These are phyloP conservation scores for Melanaphis sacchari DNA, from an alignment of 1,140 invertebrate genomes.

Conservation along the genomic window DNA sequence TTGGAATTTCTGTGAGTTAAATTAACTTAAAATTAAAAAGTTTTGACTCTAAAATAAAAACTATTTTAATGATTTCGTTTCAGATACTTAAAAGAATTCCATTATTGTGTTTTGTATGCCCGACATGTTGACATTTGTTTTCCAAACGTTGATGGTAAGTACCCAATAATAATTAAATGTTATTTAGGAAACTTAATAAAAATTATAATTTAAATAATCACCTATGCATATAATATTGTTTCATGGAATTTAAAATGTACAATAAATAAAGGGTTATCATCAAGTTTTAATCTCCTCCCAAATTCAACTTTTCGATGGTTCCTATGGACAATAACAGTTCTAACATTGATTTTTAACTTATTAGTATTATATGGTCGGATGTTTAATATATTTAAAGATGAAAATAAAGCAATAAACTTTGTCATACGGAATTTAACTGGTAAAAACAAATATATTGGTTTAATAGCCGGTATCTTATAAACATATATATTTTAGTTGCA, in stretches of 20 bases:
- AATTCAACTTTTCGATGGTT: conserved; percentile 71
- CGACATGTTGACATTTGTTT: conserved; percentile 70
- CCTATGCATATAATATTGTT: not conserved
- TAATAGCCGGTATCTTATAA: too few relatives aligned
- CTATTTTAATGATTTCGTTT: conserved; percentile 61
- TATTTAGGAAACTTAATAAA: not conserved
- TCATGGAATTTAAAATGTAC: not conserved
- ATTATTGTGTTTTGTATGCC: conserved; percentile 72
- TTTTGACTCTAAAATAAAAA: not conserved
- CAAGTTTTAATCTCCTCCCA: conserved; percentile 72
- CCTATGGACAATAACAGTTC: conserved; percentile 76
- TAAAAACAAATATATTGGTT: conserved; percentile 60
- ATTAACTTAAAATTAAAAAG: not conserved
- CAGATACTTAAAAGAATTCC: conserved; percentile 76
- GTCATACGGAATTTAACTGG: conserved; percentile 77
- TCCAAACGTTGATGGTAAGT: conserved; percentile 67
- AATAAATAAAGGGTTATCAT: conserved; percentile 69
- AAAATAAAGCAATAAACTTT: conserved; percentile 66
- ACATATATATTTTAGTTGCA: conserved; percentile 66
- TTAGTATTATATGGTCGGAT: conserved; percentile 75
- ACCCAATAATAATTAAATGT: not conserved
- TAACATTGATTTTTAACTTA: conserved; percentile 73
- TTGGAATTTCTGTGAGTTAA: conserved; percentile 66
- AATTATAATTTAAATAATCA: not conserved
- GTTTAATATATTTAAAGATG: conserved; percentile 69